phyloP scores from a whole-genome alignment of 2,113 vertebrate genomes.

The Mus musculus region GRCm39 chr5:63340001-63340500 shows the following conservation, averaged over 20 bases:
- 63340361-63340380: neutral
- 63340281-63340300: too few species aligned
- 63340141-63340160: neutral
- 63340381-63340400: neutral
- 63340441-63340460: neutral
- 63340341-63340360: too few species aligned
- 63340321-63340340: too few species aligned
- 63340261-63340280: neutral
- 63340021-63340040: neutral
- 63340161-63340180: constrained; percentile 5
- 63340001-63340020: neutral
- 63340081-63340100: neutral
- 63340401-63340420: neutral
- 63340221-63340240: neutral
- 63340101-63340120: neutral
- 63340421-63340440: neutral
- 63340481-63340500: neutral
- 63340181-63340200: neutral
- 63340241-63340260: neutral
- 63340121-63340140: neutral
- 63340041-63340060: neutral
- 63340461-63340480: neutral
- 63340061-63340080: neutral
- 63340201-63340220: neutral
- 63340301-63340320: too few species aligned